Base-by-base conservation (phyloP, 2,888 invertebrate species). In the Carcina quercana region DNA sequence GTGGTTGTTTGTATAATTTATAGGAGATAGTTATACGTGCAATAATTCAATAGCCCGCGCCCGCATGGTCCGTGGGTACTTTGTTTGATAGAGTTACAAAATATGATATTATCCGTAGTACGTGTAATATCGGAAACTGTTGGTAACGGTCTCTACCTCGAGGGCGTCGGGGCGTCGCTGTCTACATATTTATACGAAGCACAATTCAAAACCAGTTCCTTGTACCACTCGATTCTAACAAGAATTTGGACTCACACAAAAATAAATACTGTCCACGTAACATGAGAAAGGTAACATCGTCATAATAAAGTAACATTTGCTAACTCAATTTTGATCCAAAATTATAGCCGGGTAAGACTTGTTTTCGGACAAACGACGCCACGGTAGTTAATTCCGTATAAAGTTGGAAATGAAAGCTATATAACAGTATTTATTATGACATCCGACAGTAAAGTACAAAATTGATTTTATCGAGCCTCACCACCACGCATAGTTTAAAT, bases 221-320 rank as follows among this genome's bases (percentile, higher is more conserved):
- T 58, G 67, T 62, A 66, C 64, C 69, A 66, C 64, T 62, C 57
- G 68, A 60, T 70, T 78, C 79, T 79, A 79, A 79, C 80, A 76
- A 79, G 76, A 79, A 80, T 80, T 79, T 72, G 56, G 74, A 67
- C 72, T 70, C 71, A 62, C 69, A 73, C 76, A 68, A 78, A 79
- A 76, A 80, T 79, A 78, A 79, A 80, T 78, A 79, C 70, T 73
- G 71, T 73, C 69, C 70, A 75, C 64, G 76, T 69, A 78, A 78
- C 69, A 68, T 61, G 75, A 76, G 74, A 75, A 74, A 71, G 69
- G 71, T 69, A 70, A 69, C 61, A 60, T 62, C 55, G 61, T 60
- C 53, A 59, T 62, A 64, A 58, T 55, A 50, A 53, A 62, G n/a
- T n/a, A n/a, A 60, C 50, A 43, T 59, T 55, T 54, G 60, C 54